A percentile compares a stretch with the other conserved stretches of the same genome.
These are phyloP conservation scores for Pyrgus malvae DNA, from an alignment of 2,888 invertebrate species.

Conservation along the genomic window DNA sequence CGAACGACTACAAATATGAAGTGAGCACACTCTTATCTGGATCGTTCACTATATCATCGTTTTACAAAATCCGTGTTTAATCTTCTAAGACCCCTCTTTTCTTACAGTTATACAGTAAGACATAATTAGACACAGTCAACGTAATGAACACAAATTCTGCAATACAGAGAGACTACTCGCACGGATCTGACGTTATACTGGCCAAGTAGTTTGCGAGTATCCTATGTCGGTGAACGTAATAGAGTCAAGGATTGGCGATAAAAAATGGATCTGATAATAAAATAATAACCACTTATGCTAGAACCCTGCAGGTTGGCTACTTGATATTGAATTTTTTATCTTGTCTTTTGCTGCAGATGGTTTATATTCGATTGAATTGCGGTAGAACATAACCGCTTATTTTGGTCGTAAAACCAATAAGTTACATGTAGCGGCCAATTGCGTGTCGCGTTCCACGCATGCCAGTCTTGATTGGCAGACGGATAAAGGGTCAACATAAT, in stretches of 20 bases:
- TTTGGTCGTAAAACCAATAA: slow-evolving; percentile 10
- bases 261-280: slow-evolving; percentile 44
- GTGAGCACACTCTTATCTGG: too few species aligned
- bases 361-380: slow-evolving; percentile 29
- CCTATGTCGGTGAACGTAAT: slow-evolving; percentile 45
- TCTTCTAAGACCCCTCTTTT: too few species aligned
- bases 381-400: neutral
- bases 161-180: too few species aligned
- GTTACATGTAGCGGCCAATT: slow-evolving; percentile 37
- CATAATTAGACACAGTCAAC: too few species aligned
- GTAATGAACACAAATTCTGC: too few species aligned
- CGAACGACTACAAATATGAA: too few species aligned
- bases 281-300: slow-evolving; percentile 30
- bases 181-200: too few species aligned
- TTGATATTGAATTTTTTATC: slow-evolving; percentile 8
- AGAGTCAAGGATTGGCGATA: slow-evolving; percentile 51
- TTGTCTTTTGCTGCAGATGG: slow-evolving; percentile 4
- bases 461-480: slow-evolving; percentile 52
- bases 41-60: too few species aligned
- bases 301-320: slow-evolving; percentile 3
- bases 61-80: too few species aligned
- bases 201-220: slow-evolving; percentile 31
- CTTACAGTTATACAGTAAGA: too few species aligned
- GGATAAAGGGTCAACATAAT: slow-evolving; percentile 53
- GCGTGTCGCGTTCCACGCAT: slow-evolving; percentile 53